Evolutionary conservation across 2,113 vertebrate species (phyloP), one percentile per base, ranked within the genome.

Genomic region (Tretioscincus oriximinensis): DNA sequence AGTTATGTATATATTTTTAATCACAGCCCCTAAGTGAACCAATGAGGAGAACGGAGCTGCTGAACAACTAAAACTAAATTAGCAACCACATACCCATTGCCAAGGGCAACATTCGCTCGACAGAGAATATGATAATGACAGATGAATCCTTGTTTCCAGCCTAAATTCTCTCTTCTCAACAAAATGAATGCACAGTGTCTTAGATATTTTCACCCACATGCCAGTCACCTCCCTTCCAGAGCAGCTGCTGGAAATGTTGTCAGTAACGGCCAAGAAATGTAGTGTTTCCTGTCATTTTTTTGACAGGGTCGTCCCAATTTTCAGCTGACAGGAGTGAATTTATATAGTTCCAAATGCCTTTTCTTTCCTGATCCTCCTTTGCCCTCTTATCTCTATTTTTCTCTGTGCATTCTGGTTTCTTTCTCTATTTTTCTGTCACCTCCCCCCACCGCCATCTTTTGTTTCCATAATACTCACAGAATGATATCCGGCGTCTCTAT

Each of bases 81-180:
- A 94, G 92, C 83, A 94, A 90, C 88, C 85, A 81, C 88, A 80
- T 81, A 92, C 90, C 89, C 90, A 95, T 89, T 92, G 95, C 95
- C 92, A 94, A 93, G 92, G 92, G 93, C 92, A 95, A 94, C 93
- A 88, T 86, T 86, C 7, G 0, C 89, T 92, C 91, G 91, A 77
- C 91, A 94, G 93, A 94, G 94, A 93, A 92, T 86, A 75, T 66
- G 87, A 84, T 87, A 89, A 88, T 93, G 93, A 94, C 91, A 92
- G 93, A 94, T 45, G 63, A 94, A 91, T 87, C 81, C 86, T 89
- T 76, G 74, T 83, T 90, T 81, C 78, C 78, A 75, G 88, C 86
- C 88, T 88, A 92, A 90, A 89, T 80, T 94, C 85, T 90, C 81
- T 76, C 29, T 83, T 82, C 73, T 88, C 87, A 87, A 85, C 81